Evolutionary conservation across 2,888 invertebrate species (phyloP).

Genomic region (Apamea anceps): DNA sequence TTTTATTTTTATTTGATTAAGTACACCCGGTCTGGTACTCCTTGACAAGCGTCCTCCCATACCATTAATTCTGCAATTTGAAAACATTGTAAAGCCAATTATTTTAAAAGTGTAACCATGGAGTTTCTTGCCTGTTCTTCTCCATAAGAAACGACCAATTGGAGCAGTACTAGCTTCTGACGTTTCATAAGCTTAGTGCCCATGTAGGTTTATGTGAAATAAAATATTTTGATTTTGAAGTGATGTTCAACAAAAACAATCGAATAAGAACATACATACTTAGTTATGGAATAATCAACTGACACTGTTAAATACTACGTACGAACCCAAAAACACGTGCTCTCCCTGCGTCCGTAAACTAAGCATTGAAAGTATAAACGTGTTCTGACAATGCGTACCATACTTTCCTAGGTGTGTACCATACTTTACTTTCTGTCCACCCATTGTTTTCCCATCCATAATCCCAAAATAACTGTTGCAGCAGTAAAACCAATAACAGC

Average conservation of each 20-base stretch:
- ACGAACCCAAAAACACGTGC: not conserved
- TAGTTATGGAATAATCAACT: not conserved
- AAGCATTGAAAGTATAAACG: not conserved
- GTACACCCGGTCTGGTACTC: too few relatives aligned
- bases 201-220: too few relatives aligned
- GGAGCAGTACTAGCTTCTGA: too few relatives aligned
- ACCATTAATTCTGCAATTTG: too few relatives aligned
- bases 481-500: constrained; percentile 30
- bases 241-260: not conserved
- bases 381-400: not conserved
- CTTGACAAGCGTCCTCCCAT: too few relatives aligned
- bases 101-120: too few relatives aligned
- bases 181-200: too few relatives aligned
- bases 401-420: not conserved
- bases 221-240: too few relatives aligned
- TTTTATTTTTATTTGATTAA: too few relatives aligned
- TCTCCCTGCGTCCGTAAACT: not conserved
- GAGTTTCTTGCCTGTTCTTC: too few relatives aligned
- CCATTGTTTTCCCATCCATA: not conserved
- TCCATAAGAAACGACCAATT: too few relatives aligned
- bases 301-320: not conserved
- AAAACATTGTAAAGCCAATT: too few relatives aligned
- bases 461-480: constrained; percentile 13
- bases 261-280: not conserved
- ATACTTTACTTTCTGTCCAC: not conserved